phyloP scores from a whole-genome alignment of 2,113 vertebrate species.

The Emydocephalus ijimae region DNA sequence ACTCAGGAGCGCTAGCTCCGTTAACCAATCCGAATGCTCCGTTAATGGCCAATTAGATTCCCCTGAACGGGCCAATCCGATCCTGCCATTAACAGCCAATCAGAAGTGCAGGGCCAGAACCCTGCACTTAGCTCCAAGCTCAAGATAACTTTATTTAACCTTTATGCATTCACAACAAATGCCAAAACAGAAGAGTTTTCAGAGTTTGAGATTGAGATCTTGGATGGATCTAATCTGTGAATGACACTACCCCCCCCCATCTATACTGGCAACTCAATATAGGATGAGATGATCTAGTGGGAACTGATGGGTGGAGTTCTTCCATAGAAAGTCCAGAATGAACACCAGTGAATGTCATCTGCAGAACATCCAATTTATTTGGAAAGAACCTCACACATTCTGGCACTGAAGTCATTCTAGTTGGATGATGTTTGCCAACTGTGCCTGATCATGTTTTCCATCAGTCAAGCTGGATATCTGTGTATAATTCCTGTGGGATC shows the following conservation, averaged over 20 bases:
- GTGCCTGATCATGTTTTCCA: constrained; percentile 24
- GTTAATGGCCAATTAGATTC: no score
- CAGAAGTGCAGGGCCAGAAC: no score
- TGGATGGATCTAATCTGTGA: not conserved
- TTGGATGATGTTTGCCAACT: constrained; percentile 15
- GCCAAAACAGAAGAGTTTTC: not conserved
- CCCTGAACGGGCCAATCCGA: no score
- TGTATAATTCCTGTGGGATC: constrained; percentile 28
- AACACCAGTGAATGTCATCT: not conserved
- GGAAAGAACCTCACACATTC: not conserved
- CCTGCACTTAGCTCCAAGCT: no score
- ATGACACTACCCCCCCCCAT: not conserved
- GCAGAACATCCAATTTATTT: constrained; percentile 6
- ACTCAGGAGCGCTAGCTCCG: no score
- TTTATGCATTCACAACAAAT: no score
- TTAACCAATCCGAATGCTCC: no score
- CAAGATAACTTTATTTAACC: no score
- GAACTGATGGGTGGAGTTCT: not conserved
- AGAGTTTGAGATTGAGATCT: not conserved
- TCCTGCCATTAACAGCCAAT: no score
- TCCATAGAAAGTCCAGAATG: not conserved
- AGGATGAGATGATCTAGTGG: not conserved
- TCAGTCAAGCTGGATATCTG: constrained; percentile 13
- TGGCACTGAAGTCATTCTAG: constrained; percentile 10
- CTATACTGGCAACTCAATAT: not conserved